Conservation (phyloP, 2,113 vertebrate species). For the Sigmodon hispidus region DNA sequence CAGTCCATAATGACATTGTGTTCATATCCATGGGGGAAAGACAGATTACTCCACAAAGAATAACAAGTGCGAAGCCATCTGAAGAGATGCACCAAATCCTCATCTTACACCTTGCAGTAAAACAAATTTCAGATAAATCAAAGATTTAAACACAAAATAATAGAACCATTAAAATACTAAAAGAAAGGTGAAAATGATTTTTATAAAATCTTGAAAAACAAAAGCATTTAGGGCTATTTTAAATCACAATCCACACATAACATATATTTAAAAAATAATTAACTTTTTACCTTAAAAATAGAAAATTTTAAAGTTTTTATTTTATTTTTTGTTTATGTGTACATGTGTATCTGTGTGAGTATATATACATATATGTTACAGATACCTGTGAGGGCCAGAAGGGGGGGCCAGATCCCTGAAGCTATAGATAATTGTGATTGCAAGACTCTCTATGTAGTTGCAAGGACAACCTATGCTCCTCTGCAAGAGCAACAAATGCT, state of each 20-base stretch:
- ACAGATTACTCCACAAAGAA: slow-evolving; percentile 36
- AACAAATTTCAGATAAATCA: slow-evolving; percentile 65
- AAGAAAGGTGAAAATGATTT: not conserved
- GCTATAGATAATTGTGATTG: not conserved
- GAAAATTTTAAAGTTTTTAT: not conserved
- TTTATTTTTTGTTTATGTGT: not conserved
- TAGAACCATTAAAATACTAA: slow-evolving; percentile 37
- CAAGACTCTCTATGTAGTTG: not conserved
- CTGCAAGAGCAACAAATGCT: not conserved
- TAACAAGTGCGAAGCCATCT: slow-evolving; percentile 58
- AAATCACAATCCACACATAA: not conserved
- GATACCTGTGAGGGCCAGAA: not conserved
- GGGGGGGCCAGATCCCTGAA: not conserved
- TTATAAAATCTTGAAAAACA: slow-evolving; percentile 1
- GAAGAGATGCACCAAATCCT: not conserved
- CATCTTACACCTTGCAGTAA: slow-evolving; percentile 53
- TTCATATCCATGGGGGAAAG: not conserved
- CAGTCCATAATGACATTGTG: not conserved
- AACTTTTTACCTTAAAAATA: slow-evolving; percentile 30
- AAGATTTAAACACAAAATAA: slow-evolving; percentile 67
- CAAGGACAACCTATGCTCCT: too few species aligned
- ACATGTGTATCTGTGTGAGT: not conserved
- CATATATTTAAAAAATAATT: slow-evolving; percentile 31
- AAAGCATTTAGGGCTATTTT: not conserved
- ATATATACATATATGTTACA: not conserved